A percentile compares a stretch with the other conserved stretches of the same genome.
Conservation (phyloP, 2,888 invertebrate species). For the Eledona agricola region DNA sequence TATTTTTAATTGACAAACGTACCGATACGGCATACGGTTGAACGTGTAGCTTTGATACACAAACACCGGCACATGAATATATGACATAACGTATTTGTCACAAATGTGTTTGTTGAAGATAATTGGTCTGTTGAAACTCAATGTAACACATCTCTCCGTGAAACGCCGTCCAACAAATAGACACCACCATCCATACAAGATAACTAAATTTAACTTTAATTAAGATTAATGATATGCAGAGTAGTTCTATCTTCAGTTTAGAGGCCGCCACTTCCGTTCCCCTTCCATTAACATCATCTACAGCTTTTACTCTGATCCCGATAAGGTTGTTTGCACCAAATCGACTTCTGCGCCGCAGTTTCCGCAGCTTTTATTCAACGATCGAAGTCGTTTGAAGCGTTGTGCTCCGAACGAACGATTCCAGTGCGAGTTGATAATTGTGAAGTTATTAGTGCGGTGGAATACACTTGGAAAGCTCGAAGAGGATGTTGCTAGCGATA, state of each 20-base stretch:
- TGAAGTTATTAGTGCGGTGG: constrained; percentile 24
- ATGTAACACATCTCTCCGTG: constrained; percentile 51
- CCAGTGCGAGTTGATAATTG: too few species aligned
- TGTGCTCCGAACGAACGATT: too few species aligned
- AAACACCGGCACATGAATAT: too few species aligned
- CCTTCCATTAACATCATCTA: constrained; percentile 54
- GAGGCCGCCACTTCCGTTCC: constrained; percentile 55
- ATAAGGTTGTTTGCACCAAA: constrained; percentile 45
- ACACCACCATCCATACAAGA: constrained; percentile 59
- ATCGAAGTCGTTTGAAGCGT: too few species aligned
- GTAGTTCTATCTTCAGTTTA: constrained; percentile 61
- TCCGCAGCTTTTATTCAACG: constrained; percentile 13
- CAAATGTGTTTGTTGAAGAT: constrained; percentile 9
- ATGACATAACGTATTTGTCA: neutral
- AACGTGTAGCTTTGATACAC: too few species aligned
- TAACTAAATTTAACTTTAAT: constrained; percentile 63
- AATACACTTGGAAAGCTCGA: neutral
- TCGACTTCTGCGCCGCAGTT: constrained; percentile 26
- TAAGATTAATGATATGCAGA: constrained; percentile 64
- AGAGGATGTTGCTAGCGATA: too few species aligned
- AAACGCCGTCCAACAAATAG: constrained; percentile 56
- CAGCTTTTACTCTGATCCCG: constrained; percentile 49
- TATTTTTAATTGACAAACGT: too few species aligned
- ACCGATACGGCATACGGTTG: too few species aligned
- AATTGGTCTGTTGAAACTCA: constrained; percentile 16